Conservation (phyloP, 92 coral and sea anemone genomes). For the Zoanthus solanderi region DNA sequence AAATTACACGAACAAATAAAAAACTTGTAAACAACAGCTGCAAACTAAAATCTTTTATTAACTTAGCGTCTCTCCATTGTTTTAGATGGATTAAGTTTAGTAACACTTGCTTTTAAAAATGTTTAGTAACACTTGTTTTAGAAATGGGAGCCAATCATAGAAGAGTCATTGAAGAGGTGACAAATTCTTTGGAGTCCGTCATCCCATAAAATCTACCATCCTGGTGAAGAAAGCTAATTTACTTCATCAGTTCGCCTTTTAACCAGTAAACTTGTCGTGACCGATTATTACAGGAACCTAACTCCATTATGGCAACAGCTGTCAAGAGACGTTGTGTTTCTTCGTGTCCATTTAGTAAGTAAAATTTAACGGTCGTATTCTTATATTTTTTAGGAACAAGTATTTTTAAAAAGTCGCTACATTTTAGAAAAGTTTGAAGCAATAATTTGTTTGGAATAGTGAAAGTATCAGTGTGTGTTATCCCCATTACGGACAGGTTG, state of each 20-base stretch:
- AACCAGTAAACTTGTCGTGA: background rate
- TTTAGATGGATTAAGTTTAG: background rate
- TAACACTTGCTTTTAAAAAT: no score
- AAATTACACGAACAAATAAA: background rate
- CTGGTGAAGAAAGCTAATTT: background rate
- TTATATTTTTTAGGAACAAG: no score
- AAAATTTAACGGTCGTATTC: background rate
- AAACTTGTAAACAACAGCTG: background rate
- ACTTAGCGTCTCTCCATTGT: background rate
- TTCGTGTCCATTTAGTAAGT: background rate
- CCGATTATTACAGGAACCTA: background rate
- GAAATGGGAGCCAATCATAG: background rate
- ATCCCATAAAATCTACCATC: background rate
- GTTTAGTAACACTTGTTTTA: background rate
- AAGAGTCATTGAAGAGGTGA: background rate
- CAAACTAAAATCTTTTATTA: background rate
- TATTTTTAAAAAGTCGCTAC: no score
- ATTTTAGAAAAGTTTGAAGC: no score
- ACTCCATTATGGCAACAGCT: slow-evolving; percentile 1
- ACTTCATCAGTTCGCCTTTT: background rate
- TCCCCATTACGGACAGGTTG: no score
- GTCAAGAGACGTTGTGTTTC: background rate
- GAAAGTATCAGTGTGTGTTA: no score
- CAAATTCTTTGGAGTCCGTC: background rate
- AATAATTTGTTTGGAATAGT: no score